These are phyloP conservation scores for Scaptomyza tumidula DNA, from an alignment of 2,888 invertebrate genomes.

Conservation along the genomic window DNA sequence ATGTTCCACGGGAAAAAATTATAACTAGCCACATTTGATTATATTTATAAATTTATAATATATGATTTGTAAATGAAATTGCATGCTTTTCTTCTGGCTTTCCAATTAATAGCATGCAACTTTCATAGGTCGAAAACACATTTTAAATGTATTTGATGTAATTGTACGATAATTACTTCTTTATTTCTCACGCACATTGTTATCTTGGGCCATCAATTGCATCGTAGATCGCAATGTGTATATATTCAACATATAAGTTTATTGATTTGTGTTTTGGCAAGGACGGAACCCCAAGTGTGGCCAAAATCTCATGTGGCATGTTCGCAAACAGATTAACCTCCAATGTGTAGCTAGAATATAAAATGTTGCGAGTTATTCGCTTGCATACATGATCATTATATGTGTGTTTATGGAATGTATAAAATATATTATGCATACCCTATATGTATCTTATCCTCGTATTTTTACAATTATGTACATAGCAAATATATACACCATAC, in stretches of 20 bases:
- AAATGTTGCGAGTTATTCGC: slow-evolving; percentile 55
- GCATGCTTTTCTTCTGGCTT: slow-evolving; percentile 22
- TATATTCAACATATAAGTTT: slow-evolving; percentile 5
- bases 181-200: slow-evolving; percentile 37
- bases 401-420: slow-evolving; percentile 52
- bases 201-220: slow-evolving; percentile 38
- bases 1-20: background rate
- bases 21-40: slow-evolving; percentile 13
- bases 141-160: slow-evolving; percentile 36
- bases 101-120: slow-evolving; percentile 19
- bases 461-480: slow-evolving; percentile 32
- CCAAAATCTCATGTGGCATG: slow-evolving; percentile 67
- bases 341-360: slow-evolving; percentile 69
- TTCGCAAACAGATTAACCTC: slow-evolving; percentile 73
- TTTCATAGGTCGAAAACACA: slow-evolving; percentile 20
- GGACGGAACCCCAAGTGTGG: slow-evolving; percentile 54
- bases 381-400: slow-evolving; percentile 42
- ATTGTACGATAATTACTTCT: slow-evolving; percentile 8
- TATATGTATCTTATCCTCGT: slow-evolving; percentile 23
- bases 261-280: slow-evolving; percentile 46
- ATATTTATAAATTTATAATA: slow-evolving; percentile 24
- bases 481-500: slow-evolving; percentile 44
- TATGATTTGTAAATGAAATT: slow-evolving; percentile 26
- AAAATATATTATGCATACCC: slow-evolving; percentile 39
- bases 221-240: slow-evolving; percentile 17